These are phyloP conservation scores for Phymastichus coffea DNA, from an alignment of 1,140 invertebrate species.

Conservation along the genomic window DNA sequence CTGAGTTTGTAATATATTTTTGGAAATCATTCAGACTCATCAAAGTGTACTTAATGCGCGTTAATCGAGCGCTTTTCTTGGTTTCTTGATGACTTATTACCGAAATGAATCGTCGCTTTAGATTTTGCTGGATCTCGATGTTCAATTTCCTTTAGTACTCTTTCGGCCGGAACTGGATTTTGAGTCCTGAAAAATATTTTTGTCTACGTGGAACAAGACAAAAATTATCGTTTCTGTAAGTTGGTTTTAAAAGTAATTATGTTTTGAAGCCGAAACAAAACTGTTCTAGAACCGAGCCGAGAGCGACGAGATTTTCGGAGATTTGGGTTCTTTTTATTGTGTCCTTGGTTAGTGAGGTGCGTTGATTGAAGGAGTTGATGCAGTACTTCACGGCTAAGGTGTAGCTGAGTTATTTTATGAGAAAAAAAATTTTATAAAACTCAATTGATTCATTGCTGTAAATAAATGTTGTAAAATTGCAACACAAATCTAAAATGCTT, in stretches of 20 bases:
- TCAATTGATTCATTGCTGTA: constrained; percentile 9
- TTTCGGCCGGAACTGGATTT: constrained; percentile 2
- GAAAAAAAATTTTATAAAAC: neutral
- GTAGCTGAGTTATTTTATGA: neutral
- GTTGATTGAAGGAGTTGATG: neutral
- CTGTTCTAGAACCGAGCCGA: constrained; percentile 2
- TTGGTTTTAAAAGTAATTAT: neutral
- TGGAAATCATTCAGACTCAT: neutral
- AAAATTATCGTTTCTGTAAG: neutral
- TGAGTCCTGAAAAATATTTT: constrained; percentile 9
- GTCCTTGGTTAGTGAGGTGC: too few species aligned
- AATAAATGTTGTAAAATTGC: constrained; percentile 10
- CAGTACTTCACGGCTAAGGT: neutral
- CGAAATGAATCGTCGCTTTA: constrained; percentile 17
- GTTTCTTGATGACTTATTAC: neutral
- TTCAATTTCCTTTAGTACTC: neutral
- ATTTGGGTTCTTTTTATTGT: constrained; percentile 3
- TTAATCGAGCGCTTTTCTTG: neutral
- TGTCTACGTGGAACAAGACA: neutral
- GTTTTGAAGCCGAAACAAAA: neutral
- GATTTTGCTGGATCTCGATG: constrained; percentile 11
- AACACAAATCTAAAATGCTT: neutral
- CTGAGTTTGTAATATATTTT: neutral
- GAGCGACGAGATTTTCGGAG: constrained; percentile 18
- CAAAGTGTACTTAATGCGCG: neutral